Evolutionary conservation across 2,888 invertebrate genomes (phyloP).

Genomic region (Pyralis farinalis): DNA sequence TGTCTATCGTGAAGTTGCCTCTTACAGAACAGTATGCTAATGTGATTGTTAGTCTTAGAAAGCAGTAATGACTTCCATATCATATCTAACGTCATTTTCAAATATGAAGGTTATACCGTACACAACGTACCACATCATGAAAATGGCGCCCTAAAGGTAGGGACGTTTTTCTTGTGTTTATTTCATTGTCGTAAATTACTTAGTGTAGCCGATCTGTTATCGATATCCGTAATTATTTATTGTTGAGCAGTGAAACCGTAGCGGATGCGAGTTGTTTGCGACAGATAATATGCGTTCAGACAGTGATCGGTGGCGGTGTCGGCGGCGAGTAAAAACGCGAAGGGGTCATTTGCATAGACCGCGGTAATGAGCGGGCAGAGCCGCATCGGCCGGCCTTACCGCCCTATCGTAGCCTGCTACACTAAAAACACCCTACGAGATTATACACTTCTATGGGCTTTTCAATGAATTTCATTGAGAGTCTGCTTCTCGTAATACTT

Average conservation of each 20-base stretch:
- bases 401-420: conserved; percentile 31
- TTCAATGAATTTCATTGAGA: conserved; percentile 33
- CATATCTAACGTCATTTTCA: conserved; percentile 22
- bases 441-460: conserved; percentile 28
- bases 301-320: conserved; percentile 61
- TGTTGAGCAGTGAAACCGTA: conserved; percentile 60
- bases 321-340: conserved; percentile 65
- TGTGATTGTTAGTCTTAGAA: conserved; percentile 41
- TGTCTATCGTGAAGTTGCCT: conserved; percentile 47
- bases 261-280: conserved; percentile 75
- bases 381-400: conserved; percentile 23
- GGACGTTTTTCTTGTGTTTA: conserved; percentile 32
- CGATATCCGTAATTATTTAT: conserved; percentile 74
- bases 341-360: conserved; percentile 73
- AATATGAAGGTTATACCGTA: background rate
- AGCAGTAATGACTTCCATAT: conserved; percentile 45
- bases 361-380: conserved; percentile 57
- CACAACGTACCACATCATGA: conserved; percentile 7
- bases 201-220: conserved; percentile 46
- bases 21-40: conserved; percentile 42
- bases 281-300: conserved; percentile 66
- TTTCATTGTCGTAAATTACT: conserved; percentile 47
- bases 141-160: conserved; percentile 5
- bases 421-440: conserved; percentile 39
- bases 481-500: conserved; percentile 29